Evolutionary conservation across 1,140 invertebrate species (phyloP).

Genomic region (Calephelis virginiensis): DNA sequence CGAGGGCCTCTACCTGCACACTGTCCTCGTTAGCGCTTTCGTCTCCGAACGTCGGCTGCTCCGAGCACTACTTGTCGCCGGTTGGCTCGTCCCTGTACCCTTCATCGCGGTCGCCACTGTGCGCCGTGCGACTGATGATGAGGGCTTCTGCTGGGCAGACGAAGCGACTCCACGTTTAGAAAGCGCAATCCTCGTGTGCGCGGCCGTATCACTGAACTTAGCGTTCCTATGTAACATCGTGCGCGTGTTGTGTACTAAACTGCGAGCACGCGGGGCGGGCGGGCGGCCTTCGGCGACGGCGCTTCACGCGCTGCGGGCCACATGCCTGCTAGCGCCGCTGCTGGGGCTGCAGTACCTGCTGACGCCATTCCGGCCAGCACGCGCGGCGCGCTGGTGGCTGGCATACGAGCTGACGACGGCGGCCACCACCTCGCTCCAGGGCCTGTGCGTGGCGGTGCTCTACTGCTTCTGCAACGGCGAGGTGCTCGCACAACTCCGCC

Average conservation of each 20-base stretch:
- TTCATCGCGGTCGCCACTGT: conserved; percentile 84
- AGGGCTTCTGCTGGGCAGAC: conserved; percentile 87
- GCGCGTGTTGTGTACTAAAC: conserved; percentile 92
- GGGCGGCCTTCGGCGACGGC: conserved; percentile 84
- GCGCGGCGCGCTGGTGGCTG: conserved; percentile 84
- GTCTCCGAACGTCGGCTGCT: conserved; percentile 91
- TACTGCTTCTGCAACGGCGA: conserved; percentile 98
- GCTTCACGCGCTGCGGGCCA: conserved; percentile 91
- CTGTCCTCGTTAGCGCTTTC: conserved; percentile 93
- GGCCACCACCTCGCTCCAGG: conserved; percentile 93
- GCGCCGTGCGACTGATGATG: conserved; percentile 61
- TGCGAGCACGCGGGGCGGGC: conserved; percentile 81
- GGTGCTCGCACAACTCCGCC: conserved; percentile 90
- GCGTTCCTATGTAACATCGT: conserved; percentile 96
- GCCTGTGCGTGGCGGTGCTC: conserved; percentile 92
- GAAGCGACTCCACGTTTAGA: conserved; percentile 86
- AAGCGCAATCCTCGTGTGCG: conserved; percentile 87
- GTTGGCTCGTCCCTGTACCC: conserved; percentile 90
- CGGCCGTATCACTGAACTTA: conserved; percentile 90
- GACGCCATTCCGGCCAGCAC: conserved; percentile 91
- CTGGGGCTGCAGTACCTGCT: conserved; percentile 92
- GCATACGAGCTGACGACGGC: conserved; percentile 92
- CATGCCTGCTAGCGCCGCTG: conserved; percentile 90
- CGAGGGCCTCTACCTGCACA: conserved; percentile 96
- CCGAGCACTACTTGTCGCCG: conserved; percentile 89